phyloP scores from a whole-genome alignment of 2,113 vertebrate genomes.

The Carassius carassius region DNA sequence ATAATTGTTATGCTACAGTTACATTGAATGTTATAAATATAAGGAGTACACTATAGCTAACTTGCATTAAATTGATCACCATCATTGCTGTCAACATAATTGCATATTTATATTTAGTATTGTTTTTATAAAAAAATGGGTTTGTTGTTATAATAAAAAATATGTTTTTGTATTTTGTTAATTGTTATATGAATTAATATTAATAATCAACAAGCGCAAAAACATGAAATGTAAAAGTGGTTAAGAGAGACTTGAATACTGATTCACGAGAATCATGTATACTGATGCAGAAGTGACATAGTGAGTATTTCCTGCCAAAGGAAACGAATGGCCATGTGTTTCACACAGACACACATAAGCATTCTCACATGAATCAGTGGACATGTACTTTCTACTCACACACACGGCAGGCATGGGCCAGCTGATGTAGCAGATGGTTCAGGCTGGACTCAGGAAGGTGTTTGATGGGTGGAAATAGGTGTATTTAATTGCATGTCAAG shows the following conservation, averaged over 20 bases:
- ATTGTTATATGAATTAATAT: too few species aligned
- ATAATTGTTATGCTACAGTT: not conserved
- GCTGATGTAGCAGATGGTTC: conserved; percentile 45
- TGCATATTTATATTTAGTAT: too few species aligned
- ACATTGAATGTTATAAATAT: not conserved
- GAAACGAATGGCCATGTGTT: conserved; percentile 20
- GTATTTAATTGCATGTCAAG: conserved; percentile 49
- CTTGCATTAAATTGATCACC: too few species aligned
- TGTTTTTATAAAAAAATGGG: too few species aligned
- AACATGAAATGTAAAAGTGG: not conserved
- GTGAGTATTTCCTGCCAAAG: not conserved
- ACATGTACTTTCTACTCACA: conserved; percentile 32
- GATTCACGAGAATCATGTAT: not conserved
- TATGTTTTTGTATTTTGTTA: too few species aligned
- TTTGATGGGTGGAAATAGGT: conserved; percentile 42
- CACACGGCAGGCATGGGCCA: conserved; percentile 24
- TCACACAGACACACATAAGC: not conserved
- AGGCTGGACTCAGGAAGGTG: conserved; percentile 34
- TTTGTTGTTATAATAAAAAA: too few species aligned
- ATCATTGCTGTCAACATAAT: too few species aligned
- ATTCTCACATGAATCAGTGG: conserved; percentile 1
- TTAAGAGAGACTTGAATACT: not conserved
- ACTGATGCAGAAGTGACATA: not conserved
- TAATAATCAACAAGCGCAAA: not conserved
- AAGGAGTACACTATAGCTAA: too few species aligned